A percentile compares a stretch with the other conserved stretches of the same genome.
Evolutionary conservation across 1,140 invertebrate species (phyloP).

Genomic region (Anastatus disparis): DNA sequence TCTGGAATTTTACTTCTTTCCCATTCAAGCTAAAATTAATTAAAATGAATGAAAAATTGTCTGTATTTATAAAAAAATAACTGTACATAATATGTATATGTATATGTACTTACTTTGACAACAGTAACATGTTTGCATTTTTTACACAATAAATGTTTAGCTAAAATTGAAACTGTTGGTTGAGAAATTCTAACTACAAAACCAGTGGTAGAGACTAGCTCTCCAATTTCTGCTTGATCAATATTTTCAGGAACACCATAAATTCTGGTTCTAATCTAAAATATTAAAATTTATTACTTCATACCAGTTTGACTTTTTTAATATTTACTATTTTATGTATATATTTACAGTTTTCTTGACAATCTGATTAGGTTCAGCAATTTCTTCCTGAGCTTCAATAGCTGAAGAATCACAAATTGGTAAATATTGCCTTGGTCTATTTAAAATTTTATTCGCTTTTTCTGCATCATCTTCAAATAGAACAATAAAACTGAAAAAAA

Average conservation of each 20-base stretch:
- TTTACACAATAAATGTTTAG: slow-evolving; percentile 78
- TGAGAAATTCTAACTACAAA: slow-evolving; percentile 81
- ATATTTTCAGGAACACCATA: slow-evolving; percentile 51
- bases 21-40: slow-evolving; percentile 58
- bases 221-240: slow-evolving; percentile 64
- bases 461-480: slow-evolving; percentile 71
- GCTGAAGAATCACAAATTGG: slow-evolving; percentile 73
- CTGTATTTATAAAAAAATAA: too few species aligned
- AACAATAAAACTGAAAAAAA: slow-evolving; percentile 70
- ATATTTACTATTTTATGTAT: neutral
- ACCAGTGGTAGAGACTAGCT: slow-evolving; percentile 70
- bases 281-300: slow-evolving; percentile 16
- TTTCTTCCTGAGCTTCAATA: slow-evolving; percentile 69
- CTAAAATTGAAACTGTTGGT: slow-evolving; percentile 81
- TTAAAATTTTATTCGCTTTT: slow-evolving; percentile 70
- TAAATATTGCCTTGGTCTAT: slow-evolving; percentile 68
- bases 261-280: slow-evolving; percentile 54
- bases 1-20: slow-evolving; percentile 56
- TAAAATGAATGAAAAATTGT: too few species aligned
- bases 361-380: slow-evolving; percentile 64
- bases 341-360: slow-evolving; percentile 77
- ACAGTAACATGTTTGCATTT: slow-evolving; percentile 80
- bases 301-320: too few species aligned
- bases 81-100: neutral
- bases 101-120: slow-evolving; percentile 68